Conservation (phyloP, 2,113 vertebrate genomes). For the Serilophus lunatus region DNA sequence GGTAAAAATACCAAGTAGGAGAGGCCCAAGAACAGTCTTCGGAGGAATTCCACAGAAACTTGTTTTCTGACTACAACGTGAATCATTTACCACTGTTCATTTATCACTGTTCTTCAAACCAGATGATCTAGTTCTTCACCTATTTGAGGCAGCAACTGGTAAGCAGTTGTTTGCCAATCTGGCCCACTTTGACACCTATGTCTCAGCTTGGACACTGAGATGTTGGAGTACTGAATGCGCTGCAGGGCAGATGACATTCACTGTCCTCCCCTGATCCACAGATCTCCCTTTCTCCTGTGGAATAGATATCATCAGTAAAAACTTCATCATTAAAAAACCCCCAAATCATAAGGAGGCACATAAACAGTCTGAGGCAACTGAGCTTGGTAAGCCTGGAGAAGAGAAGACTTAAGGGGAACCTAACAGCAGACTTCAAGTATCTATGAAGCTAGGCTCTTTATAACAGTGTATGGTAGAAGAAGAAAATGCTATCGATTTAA, state of each 20-base stretch:
- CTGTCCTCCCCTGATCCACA: neutral
- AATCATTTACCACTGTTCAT: neutral
- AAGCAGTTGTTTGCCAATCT: neutral
- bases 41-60: neutral
- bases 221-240: neutral
- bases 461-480: neutral
- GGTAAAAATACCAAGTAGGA: neutral
- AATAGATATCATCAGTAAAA: neutral
- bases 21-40: neutral
- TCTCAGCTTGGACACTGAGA: neutral
- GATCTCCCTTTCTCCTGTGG: neutral
- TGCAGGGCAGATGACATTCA: neutral
- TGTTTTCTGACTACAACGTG: neutral
- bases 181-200: neutral
- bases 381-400: neutral
- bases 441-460: neutral
- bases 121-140: neutral
- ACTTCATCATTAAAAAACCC: neutral
- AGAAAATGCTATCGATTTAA: neutral
- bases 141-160: neutral
- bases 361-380: too few relatives aligned
- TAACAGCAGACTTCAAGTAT: neutral
- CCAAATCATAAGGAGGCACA: neutral
- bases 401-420: too few relatives aligned
- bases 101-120: neutral